Conservation (phyloP, 2,888 invertebrate genomes). For the Drosophila anceps region DNA sequence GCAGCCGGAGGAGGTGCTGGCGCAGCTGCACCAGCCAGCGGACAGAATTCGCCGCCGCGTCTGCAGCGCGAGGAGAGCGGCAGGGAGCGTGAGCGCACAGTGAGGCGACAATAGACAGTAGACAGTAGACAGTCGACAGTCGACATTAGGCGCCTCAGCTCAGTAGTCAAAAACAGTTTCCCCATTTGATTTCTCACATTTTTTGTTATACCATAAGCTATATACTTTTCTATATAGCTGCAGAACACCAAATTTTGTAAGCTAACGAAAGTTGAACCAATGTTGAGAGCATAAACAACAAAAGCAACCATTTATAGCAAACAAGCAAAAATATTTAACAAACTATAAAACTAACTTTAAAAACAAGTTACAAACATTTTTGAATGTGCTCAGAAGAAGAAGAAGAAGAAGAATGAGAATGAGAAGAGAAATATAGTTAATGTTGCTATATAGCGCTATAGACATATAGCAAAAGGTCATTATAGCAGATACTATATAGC, state of each 20-base stretch:
- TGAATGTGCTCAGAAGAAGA: constrained; percentile 40
- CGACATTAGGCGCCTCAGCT: constrained; percentile 28
- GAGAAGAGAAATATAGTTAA: not conserved
- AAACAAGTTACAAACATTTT: constrained; percentile 47
- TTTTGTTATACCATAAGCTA: constrained; percentile 56
- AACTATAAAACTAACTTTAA: constrained; percentile 30
- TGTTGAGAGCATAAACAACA: not conserved
- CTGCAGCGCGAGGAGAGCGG: constrained; percentile 88
- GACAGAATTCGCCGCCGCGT: constrained; percentile 88
- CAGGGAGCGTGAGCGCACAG: constrained; percentile 87
- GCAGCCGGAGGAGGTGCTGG: not conserved
- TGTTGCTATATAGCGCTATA: constrained; percentile 2
- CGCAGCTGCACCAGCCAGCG: constrained; percentile 29
- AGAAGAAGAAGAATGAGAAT: not conserved
- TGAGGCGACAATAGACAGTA: constrained; percentile 83
- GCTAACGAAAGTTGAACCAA: constrained; percentile 25
- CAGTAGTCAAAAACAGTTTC: constrained; percentile 18
- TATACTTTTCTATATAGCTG: constrained; percentile 43
- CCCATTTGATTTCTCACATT: constrained; percentile 11
- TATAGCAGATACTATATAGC: constrained; percentile 12
- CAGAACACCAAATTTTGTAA: constrained; percentile 78
- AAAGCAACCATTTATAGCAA: constrained; percentile 15
- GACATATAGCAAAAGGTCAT: not conserved
- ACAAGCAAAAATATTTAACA: constrained; percentile 4
- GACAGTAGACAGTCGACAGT: not conserved